phyloP scores from a whole-genome alignment of 1,140 invertebrate genomes.

The Idris sp. region DNA sequence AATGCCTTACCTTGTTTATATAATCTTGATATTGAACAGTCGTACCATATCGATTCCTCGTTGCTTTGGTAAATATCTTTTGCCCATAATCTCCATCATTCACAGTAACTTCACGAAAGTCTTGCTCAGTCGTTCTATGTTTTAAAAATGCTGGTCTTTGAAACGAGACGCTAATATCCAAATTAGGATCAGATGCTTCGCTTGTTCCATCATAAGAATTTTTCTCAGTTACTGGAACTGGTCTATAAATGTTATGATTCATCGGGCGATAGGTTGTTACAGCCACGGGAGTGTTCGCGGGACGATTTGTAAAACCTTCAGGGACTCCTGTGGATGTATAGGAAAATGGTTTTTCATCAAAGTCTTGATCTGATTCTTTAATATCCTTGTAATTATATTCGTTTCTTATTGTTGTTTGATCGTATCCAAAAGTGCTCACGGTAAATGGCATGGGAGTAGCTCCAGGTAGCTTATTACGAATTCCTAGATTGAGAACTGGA shows the following conservation, averaged over 20 bases:
- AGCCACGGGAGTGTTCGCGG: slow-evolving; percentile 54
- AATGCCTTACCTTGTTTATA: slow-evolving; percentile 27
- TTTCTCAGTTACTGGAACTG: slow-evolving; percentile 33
- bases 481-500: slow-evolving; percentile 60
- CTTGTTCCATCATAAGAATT: slow-evolving; percentile 7
- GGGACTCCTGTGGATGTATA: slow-evolving; percentile 59
- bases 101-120: slow-evolving; percentile 14
- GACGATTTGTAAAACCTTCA: slow-evolving; percentile 62
- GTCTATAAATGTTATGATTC: slow-evolving; percentile 58
- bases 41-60: slow-evolving; percentile 9
- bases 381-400: slow-evolving; percentile 17
- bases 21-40: slow-evolving; percentile 18
- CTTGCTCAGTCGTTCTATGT: slow-evolving; percentile 36
- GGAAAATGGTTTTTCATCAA: slow-evolving; percentile 48
- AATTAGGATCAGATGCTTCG: slow-evolving; percentile 50
- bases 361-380: slow-evolving; percentile 15
- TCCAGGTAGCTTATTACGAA: slow-evolving; percentile 58
- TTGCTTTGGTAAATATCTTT: slow-evolving; percentile 48
- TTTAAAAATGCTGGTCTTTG: slow-evolving; percentile 51
- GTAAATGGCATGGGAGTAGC: slow-evolving; percentile 22
- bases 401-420: slow-evolving; percentile 39
- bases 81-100: slow-evolving; percentile 61
- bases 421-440: slow-evolving; percentile 19
- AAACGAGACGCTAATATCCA: slow-evolving; percentile 68
- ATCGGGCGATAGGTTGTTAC: slow-evolving; percentile 63